These are phyloP conservation scores for Netelia fuscicornis DNA, from an alignment of 2,888 invertebrate genomes.

Conservation along the genomic window DNA sequence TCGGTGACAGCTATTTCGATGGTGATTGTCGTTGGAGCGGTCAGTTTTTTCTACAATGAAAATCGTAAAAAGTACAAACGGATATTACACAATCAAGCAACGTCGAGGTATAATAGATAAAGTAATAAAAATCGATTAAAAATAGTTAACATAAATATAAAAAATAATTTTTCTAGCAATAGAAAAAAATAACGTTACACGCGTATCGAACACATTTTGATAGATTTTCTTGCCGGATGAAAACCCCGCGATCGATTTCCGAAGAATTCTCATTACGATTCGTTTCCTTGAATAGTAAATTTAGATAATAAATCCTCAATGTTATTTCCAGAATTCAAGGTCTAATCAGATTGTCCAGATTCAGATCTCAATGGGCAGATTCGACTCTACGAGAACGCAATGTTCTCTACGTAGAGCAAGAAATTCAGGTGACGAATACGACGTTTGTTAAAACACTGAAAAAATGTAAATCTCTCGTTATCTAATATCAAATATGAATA, in stretches of 20 bases:
- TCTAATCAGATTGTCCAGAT: slow-evolving; percentile 58
- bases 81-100: slow-evolving; percentile 50
- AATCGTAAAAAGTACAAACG: slow-evolving; percentile 59
- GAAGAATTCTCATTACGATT: no score
- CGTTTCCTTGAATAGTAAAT: neutral
- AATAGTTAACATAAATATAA: no score
- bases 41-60: slow-evolving; percentile 55
- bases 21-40: slow-evolving; percentile 51
- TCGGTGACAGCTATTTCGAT: slow-evolving; percentile 35
- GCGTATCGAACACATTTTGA: no score
- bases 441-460: neutral
- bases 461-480: neutral
- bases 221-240: no score
- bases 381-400: slow-evolving; percentile 76
- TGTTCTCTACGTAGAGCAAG: slow-evolving; percentile 76
- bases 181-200: no score
- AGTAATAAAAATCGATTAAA: neutral
- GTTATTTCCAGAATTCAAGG: slow-evolving; percentile 59
- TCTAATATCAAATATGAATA: slow-evolving; percentile 1
- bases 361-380: slow-evolving; percentile 70
- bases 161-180: no score
- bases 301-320: slow-evolving; percentile 4
- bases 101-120: slow-evolving; percentile 47
- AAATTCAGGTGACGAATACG: slow-evolving; percentile 73
- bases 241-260: no score